Base-by-base conservation (phyloP, 2,888 invertebrate genomes). In the Philereme vetulata region DNA sequence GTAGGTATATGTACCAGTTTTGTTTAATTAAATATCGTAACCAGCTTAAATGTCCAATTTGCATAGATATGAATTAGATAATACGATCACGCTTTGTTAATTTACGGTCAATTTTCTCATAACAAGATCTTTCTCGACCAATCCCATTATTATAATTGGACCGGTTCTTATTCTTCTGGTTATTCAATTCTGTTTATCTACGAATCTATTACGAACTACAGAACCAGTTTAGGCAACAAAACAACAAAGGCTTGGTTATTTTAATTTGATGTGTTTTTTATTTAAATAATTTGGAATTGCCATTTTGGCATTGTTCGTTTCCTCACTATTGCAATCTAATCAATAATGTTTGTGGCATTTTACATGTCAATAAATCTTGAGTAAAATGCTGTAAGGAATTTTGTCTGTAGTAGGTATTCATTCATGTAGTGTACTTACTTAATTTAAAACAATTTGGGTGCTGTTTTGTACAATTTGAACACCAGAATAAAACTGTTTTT, bases 401-500 rank as follows among this genome's bases (percentile, higher is more conserved):
- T 32, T 21, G 38, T 35, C 11, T 11, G 0, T n/a, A 21, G 45
- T 45, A 11, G 33, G 8, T 9, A 50, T 10, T 40, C 44, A 8
- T 46, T n/a, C 34, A 33, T 58, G 50, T 47, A 40, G 47, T n/a
- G 49, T 60, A 56, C 44, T 60, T 54, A 40, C 58, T 33, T 46
- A 64, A 64, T 65, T 64, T 61, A 57, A 64, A 67, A 65, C 64
- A 53, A 65, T 66, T 69, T 65, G 36, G 50, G 51, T 62, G 51
- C 49, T 55, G 60, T 55, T 69, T 64, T n/a, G n/a, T n/a, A n/a
- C n/a, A n/a, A 69, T 69, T 64, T 65, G 60, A 51, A 64, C 65
- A 60, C 59, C 63, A 66, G 75, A 75, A 78, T 76, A 69, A 74
- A 75, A 76, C 64, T 68, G 71, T 74, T 78, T 71, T 72, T 73